A percentile compares a stretch with the other conserved stretches of the same genome.
These are phyloP conservation scores for Rhagonycha lutea DNA, from an alignment of 2,888 invertebrate species.

Conservation along the genomic window DNA sequence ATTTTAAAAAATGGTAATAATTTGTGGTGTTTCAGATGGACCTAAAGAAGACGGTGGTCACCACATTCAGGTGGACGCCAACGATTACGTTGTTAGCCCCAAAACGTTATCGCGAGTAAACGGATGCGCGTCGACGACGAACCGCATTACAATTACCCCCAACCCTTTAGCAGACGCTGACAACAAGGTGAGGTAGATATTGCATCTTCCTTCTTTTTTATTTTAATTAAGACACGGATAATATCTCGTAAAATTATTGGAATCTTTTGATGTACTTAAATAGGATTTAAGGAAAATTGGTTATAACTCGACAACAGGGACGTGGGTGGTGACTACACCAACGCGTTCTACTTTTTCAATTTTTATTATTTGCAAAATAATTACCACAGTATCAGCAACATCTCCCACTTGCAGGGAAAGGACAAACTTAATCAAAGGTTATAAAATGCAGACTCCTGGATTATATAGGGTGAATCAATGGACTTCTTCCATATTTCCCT, in stretches of 20 bases:
- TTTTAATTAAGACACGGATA: neutral
- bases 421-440: too few species aligned
- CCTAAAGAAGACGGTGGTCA: conserved; percentile 47
- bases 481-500: too few species aligned
- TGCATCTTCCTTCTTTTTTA: conserved; percentile 35
- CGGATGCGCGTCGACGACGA: conserved; percentile 48
- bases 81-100: conserved; percentile 51
- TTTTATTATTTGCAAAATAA: too few species aligned
- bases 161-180: conserved; percentile 73
- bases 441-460: too few species aligned
- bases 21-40: neutral
- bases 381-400: too few species aligned
- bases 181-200: conserved; percentile 65
- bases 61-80: conserved; percentile 52
- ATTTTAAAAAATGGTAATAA: neutral
- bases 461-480: too few species aligned
- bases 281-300: neutral
- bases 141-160: conserved; percentile 71
- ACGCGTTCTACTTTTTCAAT: too few species aligned
- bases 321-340: too few species aligned
- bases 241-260: neutral
- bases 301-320: neutral
- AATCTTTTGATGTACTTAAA: neutral
- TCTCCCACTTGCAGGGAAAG: too few species aligned
- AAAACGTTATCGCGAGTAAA: conserved; percentile 48